Evolutionary conservation across 2,797 vertebrate genomes (phyloP).

Genomic region (Perodicticus potto): DNA sequence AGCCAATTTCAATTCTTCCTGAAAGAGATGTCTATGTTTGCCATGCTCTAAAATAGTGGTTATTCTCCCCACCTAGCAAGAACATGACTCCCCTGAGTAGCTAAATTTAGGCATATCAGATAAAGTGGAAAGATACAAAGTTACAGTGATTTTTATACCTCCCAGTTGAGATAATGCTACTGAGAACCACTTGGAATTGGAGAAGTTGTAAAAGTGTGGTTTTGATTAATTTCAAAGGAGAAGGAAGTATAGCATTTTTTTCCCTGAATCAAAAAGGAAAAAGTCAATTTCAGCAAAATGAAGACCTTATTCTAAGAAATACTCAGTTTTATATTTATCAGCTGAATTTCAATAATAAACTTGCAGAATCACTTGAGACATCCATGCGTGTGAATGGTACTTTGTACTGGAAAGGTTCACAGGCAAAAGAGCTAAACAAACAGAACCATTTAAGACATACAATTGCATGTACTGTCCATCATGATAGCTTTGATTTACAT

Average conservation of each 20-base stretch:
- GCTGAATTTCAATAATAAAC: slow-evolving; percentile 3
- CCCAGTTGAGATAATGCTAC: slow-evolving; percentile 49
- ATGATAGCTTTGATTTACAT: background rate
- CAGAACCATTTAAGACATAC: slow-evolving; percentile 25
- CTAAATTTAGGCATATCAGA: slow-evolving; percentile 24
- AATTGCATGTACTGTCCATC: background rate
- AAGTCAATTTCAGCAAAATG: slow-evolving; percentile 35
- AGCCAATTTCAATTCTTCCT: slow-evolving; percentile 24
- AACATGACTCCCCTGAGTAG: background rate
- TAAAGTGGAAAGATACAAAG: slow-evolving; percentile 4
- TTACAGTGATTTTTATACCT: slow-evolving; percentile 45
- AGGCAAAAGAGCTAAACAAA: slow-evolving; percentile 9
- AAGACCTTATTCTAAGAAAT: slow-evolving; percentile 31
- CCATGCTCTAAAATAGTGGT: slow-evolving; percentile 15
- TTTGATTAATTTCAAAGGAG: slow-evolving; percentile 49
- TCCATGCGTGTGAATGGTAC: background rate
- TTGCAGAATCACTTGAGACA: background rate
- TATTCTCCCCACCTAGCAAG: background rate
- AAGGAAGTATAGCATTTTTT: background rate
- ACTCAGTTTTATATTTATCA: slow-evolving; percentile 14
- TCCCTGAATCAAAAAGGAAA: slow-evolving; percentile 16
- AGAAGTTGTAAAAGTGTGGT: background rate
- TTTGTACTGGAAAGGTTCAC: background rate
- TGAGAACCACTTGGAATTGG: slow-evolving; percentile 30
- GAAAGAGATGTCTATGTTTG: slow-evolving; percentile 17